A percentile compares a stretch with the other conserved stretches of the same genome.
Evolutionary conservation across 2,797 vertebrate genomes (phyloP).

Genomic region (Monodelphis domestica): DNA sequence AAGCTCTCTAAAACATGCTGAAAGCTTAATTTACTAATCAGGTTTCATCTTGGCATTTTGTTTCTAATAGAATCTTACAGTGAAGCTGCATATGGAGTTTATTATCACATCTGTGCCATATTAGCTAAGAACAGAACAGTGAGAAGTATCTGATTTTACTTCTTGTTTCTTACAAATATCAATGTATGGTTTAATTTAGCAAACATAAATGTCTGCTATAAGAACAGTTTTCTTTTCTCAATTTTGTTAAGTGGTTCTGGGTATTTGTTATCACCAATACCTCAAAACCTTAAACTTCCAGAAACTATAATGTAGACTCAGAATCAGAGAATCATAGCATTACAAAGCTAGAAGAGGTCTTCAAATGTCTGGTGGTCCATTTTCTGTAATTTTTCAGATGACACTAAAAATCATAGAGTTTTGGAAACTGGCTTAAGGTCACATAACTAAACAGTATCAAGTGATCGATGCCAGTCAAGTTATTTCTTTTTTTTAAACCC

Average conservation of each 20-base stretch:
- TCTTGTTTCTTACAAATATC: conserved; percentile 42
- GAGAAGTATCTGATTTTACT: conserved; percentile 34
- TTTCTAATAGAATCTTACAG: conserved; percentile 46
- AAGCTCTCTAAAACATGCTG: conserved; percentile 50
- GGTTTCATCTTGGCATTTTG: conserved; percentile 43
- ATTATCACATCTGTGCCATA: conserved; percentile 62
- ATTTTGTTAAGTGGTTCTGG: conserved; percentile 45
- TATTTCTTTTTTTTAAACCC: too few relatives aligned
- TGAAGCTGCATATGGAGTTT: conserved; percentile 42
- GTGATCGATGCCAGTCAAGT: too few relatives aligned
- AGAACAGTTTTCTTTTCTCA: conserved; percentile 51
- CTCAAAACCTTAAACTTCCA: too few relatives aligned
- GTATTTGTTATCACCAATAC: conserved; percentile 3
- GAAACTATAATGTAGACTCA: background rate
- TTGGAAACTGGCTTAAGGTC: background rate
- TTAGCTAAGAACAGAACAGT: background rate
- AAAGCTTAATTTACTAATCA: conserved; percentile 50
- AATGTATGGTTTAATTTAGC: conserved; percentile 67
- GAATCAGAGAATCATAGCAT: background rate
- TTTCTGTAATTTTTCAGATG: conserved; percentile 34
- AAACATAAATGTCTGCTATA: conserved; percentile 60
- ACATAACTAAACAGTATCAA: background rate
- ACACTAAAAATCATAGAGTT: conserved; percentile 27
- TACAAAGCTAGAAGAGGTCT: conserved; percentile 1
- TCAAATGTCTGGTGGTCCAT: conserved; percentile 13